Evolutionary conservation across 2,888 invertebrate species (phyloP), one percentile per base, ranked within the genome.

Genomic region (Bembecia ichneumoniformis): DNA sequence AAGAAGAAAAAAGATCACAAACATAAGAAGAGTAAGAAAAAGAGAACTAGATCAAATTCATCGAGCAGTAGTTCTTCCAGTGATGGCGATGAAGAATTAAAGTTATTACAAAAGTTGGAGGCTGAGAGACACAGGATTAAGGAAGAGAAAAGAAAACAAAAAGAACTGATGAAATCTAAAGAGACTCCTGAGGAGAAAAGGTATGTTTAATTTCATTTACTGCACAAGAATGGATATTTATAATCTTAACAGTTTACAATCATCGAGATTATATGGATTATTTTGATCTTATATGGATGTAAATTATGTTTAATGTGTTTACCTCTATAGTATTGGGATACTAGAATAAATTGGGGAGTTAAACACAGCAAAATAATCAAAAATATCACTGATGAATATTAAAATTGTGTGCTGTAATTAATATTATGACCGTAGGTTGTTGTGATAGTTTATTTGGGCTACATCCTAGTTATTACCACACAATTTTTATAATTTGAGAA

Each of bases 171-270:
- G 68, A 99, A 99, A 77, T 93, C 94, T 0, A 92, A 92, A 49
- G 99, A 99, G 86, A 98, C 98, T 0, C 95, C 98, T 0, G 98
- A 98, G 75, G 97, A 99, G 72, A 99, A 99, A 72, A 87, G 90
- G 87, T 86, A 56, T 17, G 34, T 49, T 35, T 11, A 28, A 11
- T 36, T 28, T 36, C 11, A 16, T n/a, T n/a, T n/a, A n/a, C n/a
- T n/a, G n/a, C n/a, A n/a, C n/a, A 3, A 46, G 13, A 20, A 47
- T 11, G 10, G 43, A n/a, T n/a, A n/a, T 35, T 9, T 35, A n/a
- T n/a, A n/a, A n/a, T n/a, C n/a, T 35, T 35, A 35, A 35, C 11
- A 35, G 35, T 35, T 35, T 9, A 35, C 7, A 9, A 35, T 35
- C 11, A 9, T 35, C 11, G 7, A 9, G 11, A n/a, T n/a, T n/a